These are phyloP conservation scores for Oncorhynchus keta DNA, from an alignment of 2,113 vertebrate genomes.

Conservation along the genomic window DNA sequence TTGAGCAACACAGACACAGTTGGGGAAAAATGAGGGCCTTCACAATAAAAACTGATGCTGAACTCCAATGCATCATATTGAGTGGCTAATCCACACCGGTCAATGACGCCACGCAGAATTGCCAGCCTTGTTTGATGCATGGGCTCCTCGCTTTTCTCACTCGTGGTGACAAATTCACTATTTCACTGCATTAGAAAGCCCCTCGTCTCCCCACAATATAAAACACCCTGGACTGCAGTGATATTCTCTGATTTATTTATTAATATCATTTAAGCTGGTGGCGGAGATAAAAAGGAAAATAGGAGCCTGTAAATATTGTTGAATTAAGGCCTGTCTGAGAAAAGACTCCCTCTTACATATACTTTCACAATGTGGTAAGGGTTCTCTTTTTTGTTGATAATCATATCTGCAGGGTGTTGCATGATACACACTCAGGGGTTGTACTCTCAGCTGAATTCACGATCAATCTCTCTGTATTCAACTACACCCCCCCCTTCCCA, in stretches of 20 bases:
- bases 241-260: conserved; percentile 65
- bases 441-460: conserved; percentile 69
- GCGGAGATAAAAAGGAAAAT: conserved; percentile 49
- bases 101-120: conserved; percentile 58
- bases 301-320: conserved; percentile 51
- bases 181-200: conserved; percentile 58
- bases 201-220: conserved; percentile 52
- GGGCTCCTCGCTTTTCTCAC: conserved; percentile 30
- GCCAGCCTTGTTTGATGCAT: conserved; percentile 62
- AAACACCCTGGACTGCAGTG: conserved; percentile 50
- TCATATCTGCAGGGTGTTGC: conserved; percentile 67
- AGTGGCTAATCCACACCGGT: conserved; percentile 64
- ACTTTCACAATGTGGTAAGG: conserved; percentile 56
- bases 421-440: conserved; percentile 51
- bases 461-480: conserved; percentile 63
- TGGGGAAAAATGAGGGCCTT: conserved; percentile 24
- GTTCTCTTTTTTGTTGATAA: conserved; percentile 56
- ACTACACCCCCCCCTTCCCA: too few species aligned
- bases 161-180: conserved; percentile 62
- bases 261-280: conserved; percentile 61
- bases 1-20: conserved; percentile 44
- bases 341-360: conserved; percentile 56
- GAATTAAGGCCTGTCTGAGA: conserved; percentile 42
- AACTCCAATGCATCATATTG: conserved; percentile 59
- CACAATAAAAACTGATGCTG: conserved; percentile 32